A percentile compares a stretch with the other conserved stretches of the same genome.
These are phyloP conservation scores for Alloscopus bannaensis DNA, from an alignment of 2,888 invertebrate genomes.

Conservation along the genomic window DNA sequence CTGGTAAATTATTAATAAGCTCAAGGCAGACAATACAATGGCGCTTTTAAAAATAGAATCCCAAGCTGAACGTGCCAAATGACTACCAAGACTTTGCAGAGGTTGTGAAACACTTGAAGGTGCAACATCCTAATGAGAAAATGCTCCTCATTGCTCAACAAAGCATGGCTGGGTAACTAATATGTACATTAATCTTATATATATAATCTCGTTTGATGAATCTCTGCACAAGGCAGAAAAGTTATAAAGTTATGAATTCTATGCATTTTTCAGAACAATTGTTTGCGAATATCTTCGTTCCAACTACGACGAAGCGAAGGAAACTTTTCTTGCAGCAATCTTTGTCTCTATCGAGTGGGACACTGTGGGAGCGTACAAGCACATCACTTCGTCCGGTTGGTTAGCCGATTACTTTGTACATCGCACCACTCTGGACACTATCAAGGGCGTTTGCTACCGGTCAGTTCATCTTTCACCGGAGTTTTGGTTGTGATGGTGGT, in stretches of 20 bases:
- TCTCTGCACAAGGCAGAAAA: not conserved
- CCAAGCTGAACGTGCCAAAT: slow-evolving; percentile 57
- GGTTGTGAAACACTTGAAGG: slow-evolving; percentile 33
- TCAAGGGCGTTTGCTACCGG: slow-evolving; percentile 48
- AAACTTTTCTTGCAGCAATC: slow-evolving; percentile 40
- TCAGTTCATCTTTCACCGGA: slow-evolving; percentile 9
- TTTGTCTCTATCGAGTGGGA: slow-evolving; percentile 54
- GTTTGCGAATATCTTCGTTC: slow-evolving; percentile 48
- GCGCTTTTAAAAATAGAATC: slow-evolving; percentile 23
- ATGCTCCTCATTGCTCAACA: slow-evolving; percentile 52
- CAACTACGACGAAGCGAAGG: slow-evolving; percentile 35
- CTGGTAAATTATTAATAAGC: not conserved
- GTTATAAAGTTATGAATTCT: not conserved
- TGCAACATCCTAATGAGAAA: slow-evolving; percentile 40
- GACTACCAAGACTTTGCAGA: slow-evolving; percentile 50
- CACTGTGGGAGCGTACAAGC: slow-evolving; percentile 45
- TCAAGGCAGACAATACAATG: not conserved
- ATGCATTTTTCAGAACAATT: slow-evolving; percentile 26
- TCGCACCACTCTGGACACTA: slow-evolving; percentile 47
- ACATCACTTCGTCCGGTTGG: slow-evolving; percentile 42
- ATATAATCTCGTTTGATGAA: too few relatives aligned
- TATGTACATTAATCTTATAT: too few relatives aligned
- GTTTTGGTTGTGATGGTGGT: not conserved
- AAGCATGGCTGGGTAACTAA: slow-evolving; percentile 47
- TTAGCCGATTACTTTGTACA: slow-evolving; percentile 47